Conservation (phyloP, 2,113 vertebrate genomes). For the Pseudorasbora parva region DNA sequence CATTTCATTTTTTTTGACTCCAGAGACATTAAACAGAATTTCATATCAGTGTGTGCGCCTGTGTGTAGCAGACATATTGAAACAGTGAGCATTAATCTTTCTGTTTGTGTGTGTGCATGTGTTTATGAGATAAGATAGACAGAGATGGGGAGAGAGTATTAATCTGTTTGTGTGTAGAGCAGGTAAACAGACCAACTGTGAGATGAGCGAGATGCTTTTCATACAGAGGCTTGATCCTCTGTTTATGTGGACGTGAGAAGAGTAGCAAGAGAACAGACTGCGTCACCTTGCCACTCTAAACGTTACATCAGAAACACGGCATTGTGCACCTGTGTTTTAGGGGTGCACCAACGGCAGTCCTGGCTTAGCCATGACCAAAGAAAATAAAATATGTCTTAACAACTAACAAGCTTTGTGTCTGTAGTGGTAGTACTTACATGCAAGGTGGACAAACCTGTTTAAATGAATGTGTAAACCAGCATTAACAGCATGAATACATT, state of each 20-base stretch:
- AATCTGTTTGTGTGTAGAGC: conserved; percentile 28
- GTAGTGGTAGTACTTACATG: background rate
- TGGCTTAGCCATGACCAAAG: background rate
- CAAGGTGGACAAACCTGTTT: background rate
- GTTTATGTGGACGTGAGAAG: conserved; percentile 43
- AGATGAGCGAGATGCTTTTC: conserved; percentile 41
- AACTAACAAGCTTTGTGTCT: background rate
- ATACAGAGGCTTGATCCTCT: conserved; percentile 28
- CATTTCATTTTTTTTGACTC: conserved; percentile 16
- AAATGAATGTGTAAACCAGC: too few relatives aligned
- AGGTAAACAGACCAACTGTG: conserved; percentile 41
- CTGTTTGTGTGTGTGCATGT: conserved; percentile 9
- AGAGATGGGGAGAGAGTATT: conserved; percentile 12
- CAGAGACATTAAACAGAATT: conserved; percentile 23
- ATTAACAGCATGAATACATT: background rate
- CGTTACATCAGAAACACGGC: conserved; percentile 21
- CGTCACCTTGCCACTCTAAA: conserved; percentile 5
- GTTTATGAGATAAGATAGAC: conserved; percentile 30
- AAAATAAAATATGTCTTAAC: background rate
- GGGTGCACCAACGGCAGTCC: background rate
- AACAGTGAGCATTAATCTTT: conserved; percentile 12
- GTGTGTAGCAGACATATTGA: conserved; percentile 24
- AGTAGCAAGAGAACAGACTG: conserved; percentile 31
- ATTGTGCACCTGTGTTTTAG: background rate
- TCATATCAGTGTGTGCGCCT: background rate